Evolutionary conservation across 2,113 vertebrate species (phyloP).

Genomic region (Muscicapa adusta): DNA sequence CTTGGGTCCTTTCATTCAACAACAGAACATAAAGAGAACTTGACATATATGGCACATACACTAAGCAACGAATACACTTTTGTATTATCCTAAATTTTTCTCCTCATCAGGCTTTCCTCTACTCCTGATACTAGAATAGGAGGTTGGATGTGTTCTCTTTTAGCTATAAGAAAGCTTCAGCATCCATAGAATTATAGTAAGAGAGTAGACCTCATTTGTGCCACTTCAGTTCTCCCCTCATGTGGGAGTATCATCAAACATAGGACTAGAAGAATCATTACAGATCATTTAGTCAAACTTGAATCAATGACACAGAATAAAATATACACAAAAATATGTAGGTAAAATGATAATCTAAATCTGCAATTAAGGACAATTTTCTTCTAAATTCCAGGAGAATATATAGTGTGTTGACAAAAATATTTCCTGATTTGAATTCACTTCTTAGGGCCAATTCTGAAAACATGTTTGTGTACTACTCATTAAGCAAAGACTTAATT

Average conservation of each 20-base stretch:
- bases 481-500: not conserved
- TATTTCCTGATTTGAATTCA: not conserved
- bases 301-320: not conserved
- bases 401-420: not conserved
- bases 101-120: not conserved
- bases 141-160: not conserved
- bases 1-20: not conserved
- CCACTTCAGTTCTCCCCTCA: not conserved
- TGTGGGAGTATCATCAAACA: not conserved
- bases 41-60: not conserved
- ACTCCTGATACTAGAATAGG: not conserved
- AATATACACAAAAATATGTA: not conserved
- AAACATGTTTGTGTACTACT: not conserved
- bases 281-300: not conserved
- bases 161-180: not conserved
- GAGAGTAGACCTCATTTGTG: not conserved
- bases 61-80: not conserved
- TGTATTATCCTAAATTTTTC: not conserved
- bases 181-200: rapidly evolving
- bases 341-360: not conserved
- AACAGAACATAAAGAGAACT: not conserved
- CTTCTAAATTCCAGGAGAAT: not conserved
- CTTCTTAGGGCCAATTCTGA: not conserved
- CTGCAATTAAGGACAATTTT: not conserved
- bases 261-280: not conserved